Evolutionary conservation across 2,888 invertebrate genomes (phyloP), one percentile per base, ranked within the genome.

Genomic region (Boloria selene): DNA sequence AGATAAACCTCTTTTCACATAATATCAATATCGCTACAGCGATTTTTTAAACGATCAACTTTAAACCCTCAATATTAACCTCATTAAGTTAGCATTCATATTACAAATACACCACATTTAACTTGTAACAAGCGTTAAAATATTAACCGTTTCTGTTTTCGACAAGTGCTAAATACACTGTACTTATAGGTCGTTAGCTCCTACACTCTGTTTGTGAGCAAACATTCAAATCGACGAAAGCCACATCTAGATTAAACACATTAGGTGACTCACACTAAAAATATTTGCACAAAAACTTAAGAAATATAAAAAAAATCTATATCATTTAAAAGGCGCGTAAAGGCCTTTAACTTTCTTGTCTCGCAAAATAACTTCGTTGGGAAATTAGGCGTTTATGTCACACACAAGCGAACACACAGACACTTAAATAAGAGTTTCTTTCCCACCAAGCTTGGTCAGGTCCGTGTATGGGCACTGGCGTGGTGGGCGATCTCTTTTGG

Each of bases 381-480:
- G 70, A 68, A 54, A 66, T 70, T 70, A 70, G 70, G 70, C 70
- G 61, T 51, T 68, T 62, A 17, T 38, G 10, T 56, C 51, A 49
- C 67, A 67, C 64, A 66, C 78, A 79, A 85, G 84, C 85, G 79
- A 77, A 73, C 73, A 71, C 51, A 59, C 61, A 56, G 1, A 67
- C 63, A 63, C 58, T 61, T 87, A 89, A 79, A 90, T 92, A 73
- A 92, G 89, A 86, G 91, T 92, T 85, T 92, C 91, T 85, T 85
- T 89, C 79, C 91, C 91, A 69, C 90, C 90, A 71, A 79, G 81
- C 75, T 83, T 80, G 70, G 79, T 79, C 63, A 88, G 78, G 67
- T 84, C 85, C 80, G 72, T 70, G 72, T 76, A 74, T 63, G 81
- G 80, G 74, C 81, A 79, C 79, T 79, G 78, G 75, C 74, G 75